Evolutionary conservation across 1,140 invertebrate genomes (phyloP), one percentile per base, ranked within the genome.

Genomic region (Bacillus rossius): DNA sequence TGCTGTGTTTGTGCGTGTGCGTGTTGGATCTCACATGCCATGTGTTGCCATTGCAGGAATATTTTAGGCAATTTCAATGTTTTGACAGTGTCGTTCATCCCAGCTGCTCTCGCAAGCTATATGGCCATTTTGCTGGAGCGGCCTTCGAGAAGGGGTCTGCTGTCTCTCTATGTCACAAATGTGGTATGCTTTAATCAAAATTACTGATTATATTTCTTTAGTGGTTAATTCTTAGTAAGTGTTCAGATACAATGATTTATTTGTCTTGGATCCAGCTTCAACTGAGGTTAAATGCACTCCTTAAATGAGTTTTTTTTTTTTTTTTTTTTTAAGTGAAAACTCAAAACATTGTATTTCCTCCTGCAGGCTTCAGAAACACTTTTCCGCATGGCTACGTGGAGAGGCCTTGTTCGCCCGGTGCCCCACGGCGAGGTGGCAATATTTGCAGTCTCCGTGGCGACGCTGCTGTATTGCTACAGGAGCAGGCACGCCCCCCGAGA

Each of bases 91-190:
- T 82, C 84, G 13, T 90, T 86, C 68, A 23, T 91, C 38, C 88
- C 89, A 49, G 81, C 84, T 38, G 85, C 88, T 68, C 66, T 87
- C 17, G 84, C 85, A 7, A 85, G 84, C 69, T 77, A 86, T 37
- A 73, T 82, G 61, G 84, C 88, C 43, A 89, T 92, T 69, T 61
- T 88, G 20, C 77, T 92, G 42, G 90, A 93, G 73, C 79, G 87
- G 64, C 83, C 83, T 60, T 84, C 82, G 17, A 80, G 89, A 56
- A 77, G 88, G 61, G 77, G 81, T 8, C 68, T 91, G 5, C 71
- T 93, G 4, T 83, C 84, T 63, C 73, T 91, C 13, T 92, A 93
- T 73, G 85, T 91, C 48, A 84, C 86, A 42, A 93, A 92, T 77
- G 81, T 91, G 67, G 84, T 85, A 76, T 78, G 83, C 77, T 10